Conservation (phyloP, 1,140 invertebrate species). For the Hormaphis cornu region DNA sequence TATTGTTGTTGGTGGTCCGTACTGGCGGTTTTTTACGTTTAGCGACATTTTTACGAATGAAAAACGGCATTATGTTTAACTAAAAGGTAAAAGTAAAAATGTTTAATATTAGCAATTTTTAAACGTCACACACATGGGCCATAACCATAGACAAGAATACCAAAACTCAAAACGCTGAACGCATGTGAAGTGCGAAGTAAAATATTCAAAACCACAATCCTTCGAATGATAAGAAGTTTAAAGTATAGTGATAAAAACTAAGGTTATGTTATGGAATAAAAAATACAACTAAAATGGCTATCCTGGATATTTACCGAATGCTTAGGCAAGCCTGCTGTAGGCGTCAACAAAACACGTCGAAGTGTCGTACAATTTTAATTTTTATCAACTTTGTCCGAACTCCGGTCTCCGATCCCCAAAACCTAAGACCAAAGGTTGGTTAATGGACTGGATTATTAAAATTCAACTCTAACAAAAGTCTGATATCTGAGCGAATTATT, state of each 20-base stretch:
- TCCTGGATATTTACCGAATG: no score
- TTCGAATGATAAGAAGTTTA: no score
- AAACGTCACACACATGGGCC: no score
- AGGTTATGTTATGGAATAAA: constrained; percentile 17
- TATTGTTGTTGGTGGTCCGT: neutral
- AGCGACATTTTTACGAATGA: constrained; percentile 6
- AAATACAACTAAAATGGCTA: neutral
- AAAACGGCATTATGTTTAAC: constrained; percentile 11
- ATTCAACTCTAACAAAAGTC: neutral
- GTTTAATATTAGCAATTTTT: neutral
- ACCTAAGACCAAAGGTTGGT: neutral
- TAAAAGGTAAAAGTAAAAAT: neutral
- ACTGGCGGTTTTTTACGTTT: constrained; percentile 2
- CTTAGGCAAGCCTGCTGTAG: neutral
- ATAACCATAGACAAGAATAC: no score
- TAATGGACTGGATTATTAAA: neutral
- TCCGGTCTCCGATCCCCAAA: no score
- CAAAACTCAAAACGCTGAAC: neutral
- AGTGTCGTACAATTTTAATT: no score
- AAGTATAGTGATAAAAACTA: neutral
- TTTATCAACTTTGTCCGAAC: no score
- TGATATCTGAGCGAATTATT: no score
- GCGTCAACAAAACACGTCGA: constrained; percentile 9
- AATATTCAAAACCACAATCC: constrained; percentile 5
- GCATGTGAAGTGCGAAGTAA: neutral